Evolutionary conservation across 1,140 invertebrate genomes (phyloP).

Genomic region (Drosophila rhopaloa): DNA sequence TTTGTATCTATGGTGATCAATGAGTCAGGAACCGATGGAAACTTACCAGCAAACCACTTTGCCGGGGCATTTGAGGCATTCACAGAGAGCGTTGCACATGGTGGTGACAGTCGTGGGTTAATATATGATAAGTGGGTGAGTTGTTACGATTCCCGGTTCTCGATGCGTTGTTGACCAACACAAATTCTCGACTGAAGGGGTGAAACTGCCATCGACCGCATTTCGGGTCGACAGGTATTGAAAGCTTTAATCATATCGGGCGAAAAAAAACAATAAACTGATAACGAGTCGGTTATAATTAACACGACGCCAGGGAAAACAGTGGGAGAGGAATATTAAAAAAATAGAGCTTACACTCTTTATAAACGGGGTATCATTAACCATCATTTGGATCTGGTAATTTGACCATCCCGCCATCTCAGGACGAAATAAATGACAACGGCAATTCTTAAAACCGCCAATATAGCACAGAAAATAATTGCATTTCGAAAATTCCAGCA

Average conservation of each 20-base stretch:
- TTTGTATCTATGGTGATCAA: not conserved
- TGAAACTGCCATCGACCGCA: constrained; percentile 16
- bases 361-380: not conserved
- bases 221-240: constrained; percentile 36
- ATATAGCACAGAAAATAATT: not conserved
- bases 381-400: not conserved
- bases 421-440: not conserved
- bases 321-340: constrained; percentile 17
- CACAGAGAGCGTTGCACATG: constrained; percentile 77
- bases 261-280: constrained; percentile 47
- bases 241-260: constrained; percentile 79
- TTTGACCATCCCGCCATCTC: not conserved
- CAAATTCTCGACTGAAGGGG: constrained; percentile 65
- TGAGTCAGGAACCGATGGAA: constrained; percentile 37
- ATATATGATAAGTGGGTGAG: constrained; percentile 6
- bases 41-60: constrained; percentile 81
- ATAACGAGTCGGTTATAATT: constrained; percentile 65
- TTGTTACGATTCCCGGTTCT: constrained; percentile 13
- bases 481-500: too few species aligned
- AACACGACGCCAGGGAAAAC: constrained; percentile 28
- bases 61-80: constrained; percentile 77
- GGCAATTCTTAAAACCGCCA: not conserved
- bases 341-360: constrained; percentile 20
- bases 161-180: constrained; percentile 46
- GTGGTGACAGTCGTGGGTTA: constrained; percentile 23